Evolutionary conservation across 2,888 invertebrate genomes (phyloP).

Genomic region (Heliconius charithonia): DNA sequence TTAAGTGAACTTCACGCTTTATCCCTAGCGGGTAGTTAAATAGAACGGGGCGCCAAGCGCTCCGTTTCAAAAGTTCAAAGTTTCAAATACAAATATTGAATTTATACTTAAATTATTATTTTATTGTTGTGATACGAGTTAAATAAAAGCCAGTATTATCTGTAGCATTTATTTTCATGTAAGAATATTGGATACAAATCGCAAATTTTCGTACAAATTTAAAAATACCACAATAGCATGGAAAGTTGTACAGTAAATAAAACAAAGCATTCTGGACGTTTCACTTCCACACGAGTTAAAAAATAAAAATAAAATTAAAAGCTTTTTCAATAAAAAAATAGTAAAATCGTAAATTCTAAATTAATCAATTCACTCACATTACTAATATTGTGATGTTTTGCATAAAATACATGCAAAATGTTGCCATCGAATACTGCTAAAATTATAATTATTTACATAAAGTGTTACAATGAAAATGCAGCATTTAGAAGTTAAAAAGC

Average conservation of each 20-base stretch:
- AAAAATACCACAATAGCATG: slow-evolving; percentile 73
- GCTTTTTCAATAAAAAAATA: slow-evolving; percentile 54
- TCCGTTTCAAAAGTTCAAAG: no score
- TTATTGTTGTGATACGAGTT: background rate
- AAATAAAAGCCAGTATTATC: slow-evolving; percentile 49
- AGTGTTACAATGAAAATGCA: slow-evolving; percentile 33
- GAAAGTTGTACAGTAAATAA: slow-evolving; percentile 76
- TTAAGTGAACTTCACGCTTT: no score
- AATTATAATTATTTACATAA: slow-evolving; percentile 49
- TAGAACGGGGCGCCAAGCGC: no score
- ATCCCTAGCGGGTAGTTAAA: no score
- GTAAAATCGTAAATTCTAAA: slow-evolving; percentile 66
- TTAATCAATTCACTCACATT: slow-evolving; percentile 71
- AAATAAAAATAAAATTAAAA: slow-evolving; percentile 52
- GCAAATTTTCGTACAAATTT: slow-evolving; percentile 77
- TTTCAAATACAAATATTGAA: no score
- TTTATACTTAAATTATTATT: no score
- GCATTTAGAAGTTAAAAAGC: slow-evolving; percentile 42
- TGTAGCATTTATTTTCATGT: slow-evolving; percentile 77
- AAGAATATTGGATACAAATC: slow-evolving; percentile 79
- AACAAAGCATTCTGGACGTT: slow-evolving; percentile 63
- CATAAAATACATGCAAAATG: slow-evolving; percentile 46
- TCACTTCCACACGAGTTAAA: slow-evolving; percentile 46
- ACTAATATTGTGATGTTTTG: slow-evolving; percentile 73
- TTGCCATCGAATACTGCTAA: slow-evolving; percentile 47